These are phyloP conservation scores for Parthenolecanium corni DNA, from an alignment of 2,888 invertebrate genomes.

Conservation along the genomic window DNA sequence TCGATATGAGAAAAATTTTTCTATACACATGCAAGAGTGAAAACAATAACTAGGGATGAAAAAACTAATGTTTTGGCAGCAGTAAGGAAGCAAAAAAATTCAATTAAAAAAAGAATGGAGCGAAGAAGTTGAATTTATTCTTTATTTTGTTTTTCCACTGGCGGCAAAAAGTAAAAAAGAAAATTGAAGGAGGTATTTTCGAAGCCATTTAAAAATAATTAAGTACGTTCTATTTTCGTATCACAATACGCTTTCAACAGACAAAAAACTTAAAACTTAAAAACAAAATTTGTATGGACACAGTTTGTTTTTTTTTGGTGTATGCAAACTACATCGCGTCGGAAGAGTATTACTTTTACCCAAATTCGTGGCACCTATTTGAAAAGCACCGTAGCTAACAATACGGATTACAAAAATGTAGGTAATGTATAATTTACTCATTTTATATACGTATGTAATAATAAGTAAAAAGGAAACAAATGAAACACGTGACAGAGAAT, in stretches of 20 bases:
- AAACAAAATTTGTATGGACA: constrained; percentile 3
- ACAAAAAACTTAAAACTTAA: neutral
- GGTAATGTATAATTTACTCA: neutral
- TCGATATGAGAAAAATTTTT: too few species aligned
- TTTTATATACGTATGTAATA: too few species aligned
- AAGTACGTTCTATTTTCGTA: constrained; percentile 25
- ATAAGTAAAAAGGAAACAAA: too few species aligned
- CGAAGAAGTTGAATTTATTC: too few species aligned
- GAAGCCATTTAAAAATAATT: constrained; percentile 23
- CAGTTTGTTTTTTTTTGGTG: neutral
- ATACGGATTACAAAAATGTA: constrained; percentile 2
- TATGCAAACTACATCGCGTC: neutral
- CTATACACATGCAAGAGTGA: too few species aligned
- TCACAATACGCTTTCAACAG: constrained; percentile 21
- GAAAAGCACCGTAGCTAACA: neutral
- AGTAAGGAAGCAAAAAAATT: too few species aligned
- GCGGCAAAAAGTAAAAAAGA: neutral
- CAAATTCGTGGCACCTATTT: neutral
- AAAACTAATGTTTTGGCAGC: too few species aligned
- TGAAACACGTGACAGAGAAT: too few species aligned
- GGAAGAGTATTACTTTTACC: too few species aligned
- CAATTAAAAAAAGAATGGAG: too few species aligned
- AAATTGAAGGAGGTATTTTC: neutral
- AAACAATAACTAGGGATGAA: too few species aligned
- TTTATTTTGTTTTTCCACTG: too few species aligned